These are phyloP conservation scores for Drosophila pseudotakahashii DNA, from an alignment of 2,888 invertebrate genomes.

Conservation along the genomic window DNA sequence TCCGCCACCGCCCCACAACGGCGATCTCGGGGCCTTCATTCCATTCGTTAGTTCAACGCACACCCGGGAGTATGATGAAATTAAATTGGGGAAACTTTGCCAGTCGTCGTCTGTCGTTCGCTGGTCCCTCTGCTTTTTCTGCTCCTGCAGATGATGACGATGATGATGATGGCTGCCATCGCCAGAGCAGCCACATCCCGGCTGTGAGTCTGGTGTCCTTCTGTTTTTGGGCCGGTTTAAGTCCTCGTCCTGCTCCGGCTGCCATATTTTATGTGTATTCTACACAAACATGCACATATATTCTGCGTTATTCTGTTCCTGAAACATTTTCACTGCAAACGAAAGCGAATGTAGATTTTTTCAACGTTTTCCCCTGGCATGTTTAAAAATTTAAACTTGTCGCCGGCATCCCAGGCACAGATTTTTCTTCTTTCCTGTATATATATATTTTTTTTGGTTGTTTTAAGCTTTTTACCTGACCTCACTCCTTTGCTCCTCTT, in stretches of 20 bases:
- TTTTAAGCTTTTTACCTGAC: slow-evolving; percentile 74
- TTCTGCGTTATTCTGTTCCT: slow-evolving; percentile 41
- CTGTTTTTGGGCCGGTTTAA: slow-evolving; percentile 60
- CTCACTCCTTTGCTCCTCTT: slow-evolving; percentile 45
- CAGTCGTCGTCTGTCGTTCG: slow-evolving; percentile 51
- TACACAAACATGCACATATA: slow-evolving; percentile 16
- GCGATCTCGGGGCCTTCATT: slow-evolving; percentile 54
- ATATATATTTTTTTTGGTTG: slow-evolving; percentile 37
- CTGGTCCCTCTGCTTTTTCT: slow-evolving; percentile 37
- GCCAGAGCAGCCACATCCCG: slow-evolving; percentile 60
- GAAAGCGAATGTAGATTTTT: slow-evolving; percentile 80
- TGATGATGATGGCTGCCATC: slow-evolving; percentile 76
- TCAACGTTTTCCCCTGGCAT: slow-evolving; percentile 58
- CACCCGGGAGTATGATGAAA: slow-evolving; percentile 80
- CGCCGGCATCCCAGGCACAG: slow-evolving; percentile 27
- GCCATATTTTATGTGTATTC: slow-evolving; percentile 53
- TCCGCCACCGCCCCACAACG: slow-evolving; percentile 11
- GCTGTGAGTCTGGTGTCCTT: slow-evolving; percentile 57
- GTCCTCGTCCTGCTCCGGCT: slow-evolving; percentile 56
- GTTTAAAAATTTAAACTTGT: slow-evolving; percentile 78
- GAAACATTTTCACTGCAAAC: slow-evolving; percentile 61
- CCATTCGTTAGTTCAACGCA: slow-evolving; percentile 78
- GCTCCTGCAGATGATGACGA: slow-evolving; percentile 27
- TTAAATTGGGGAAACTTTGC: slow-evolving; percentile 83
- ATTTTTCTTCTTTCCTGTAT: neutral